phyloP scores from a whole-genome alignment of 2,888 invertebrate species.

The Ormyrus nitidulus region DNA sequence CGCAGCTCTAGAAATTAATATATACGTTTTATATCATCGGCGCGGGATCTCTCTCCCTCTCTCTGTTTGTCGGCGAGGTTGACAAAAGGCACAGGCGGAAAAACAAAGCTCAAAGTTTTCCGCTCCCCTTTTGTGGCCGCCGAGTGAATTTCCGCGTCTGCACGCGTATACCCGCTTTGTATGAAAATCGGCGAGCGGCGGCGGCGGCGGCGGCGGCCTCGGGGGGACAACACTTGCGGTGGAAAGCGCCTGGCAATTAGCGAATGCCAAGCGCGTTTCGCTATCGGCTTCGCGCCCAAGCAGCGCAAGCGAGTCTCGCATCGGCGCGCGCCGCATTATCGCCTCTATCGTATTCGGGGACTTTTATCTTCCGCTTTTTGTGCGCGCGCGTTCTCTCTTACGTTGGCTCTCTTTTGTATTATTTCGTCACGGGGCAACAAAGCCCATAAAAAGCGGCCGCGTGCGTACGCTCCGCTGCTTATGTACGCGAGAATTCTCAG shows the following conservation, averaged over 20 bases:
- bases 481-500: background rate
- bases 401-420: background rate
- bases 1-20: no score
- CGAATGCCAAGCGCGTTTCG: slow-evolving; percentile 45
- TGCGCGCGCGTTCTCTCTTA: background rate
- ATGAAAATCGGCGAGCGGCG: slow-evolving; percentile 23
- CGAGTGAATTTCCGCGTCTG: slow-evolving; percentile 38
- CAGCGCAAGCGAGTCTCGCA: background rate
- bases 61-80: no score
- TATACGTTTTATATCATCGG: no score
- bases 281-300: slow-evolving; percentile 9
- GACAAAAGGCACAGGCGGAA: background rate
- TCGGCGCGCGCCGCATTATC: background rate
- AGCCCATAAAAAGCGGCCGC: background rate
- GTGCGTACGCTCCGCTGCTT: background rate
- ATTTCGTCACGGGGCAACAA: background rate
- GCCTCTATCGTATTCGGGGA: background rate
- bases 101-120: slow-evolving; percentile 24
- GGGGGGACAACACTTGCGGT: no score
- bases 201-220: background rate
- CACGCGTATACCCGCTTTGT: slow-evolving; percentile 20
- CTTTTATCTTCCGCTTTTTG: slow-evolving; percentile 20
- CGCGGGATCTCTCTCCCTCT: no score
- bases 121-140: slow-evolving; percentile 18
- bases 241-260: slow-evolving; percentile 34